Percentiles rank a stretch among this genome's conserved stretches.
phyloP scores from a whole-genome alignment of 1,140 invertebrate genomes.

The Nilaparvata lugens region DNA sequence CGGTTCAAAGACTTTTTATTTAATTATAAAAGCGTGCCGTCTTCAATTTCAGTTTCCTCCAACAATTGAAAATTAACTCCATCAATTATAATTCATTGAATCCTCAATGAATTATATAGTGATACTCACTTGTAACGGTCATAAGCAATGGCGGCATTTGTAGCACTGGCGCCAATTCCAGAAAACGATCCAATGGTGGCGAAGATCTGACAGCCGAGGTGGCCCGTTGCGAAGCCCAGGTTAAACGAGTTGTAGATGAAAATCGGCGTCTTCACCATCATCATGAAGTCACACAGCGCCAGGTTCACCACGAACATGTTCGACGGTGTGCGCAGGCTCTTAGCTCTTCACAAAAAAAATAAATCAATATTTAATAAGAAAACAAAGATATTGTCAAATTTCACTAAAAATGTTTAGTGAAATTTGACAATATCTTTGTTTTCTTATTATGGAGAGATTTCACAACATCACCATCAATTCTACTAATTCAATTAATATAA shows the following conservation, averaged over 20 bases:
- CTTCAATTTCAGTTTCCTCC: too few species aligned
- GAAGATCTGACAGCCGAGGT: conserved; percentile 67
- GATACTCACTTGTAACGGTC: conserved; percentile 50
- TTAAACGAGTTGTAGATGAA: conserved; percentile 81
- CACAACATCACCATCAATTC: too few species aligned
- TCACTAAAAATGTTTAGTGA: too few species aligned
- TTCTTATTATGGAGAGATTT: too few species aligned
- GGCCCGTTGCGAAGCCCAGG: conserved; percentile 61
- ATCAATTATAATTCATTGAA: too few species aligned
- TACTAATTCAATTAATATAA: too few species aligned
- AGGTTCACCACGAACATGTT: conserved; percentile 85
- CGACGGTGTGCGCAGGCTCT: conserved; percentile 73
- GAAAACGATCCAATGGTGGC: conserved; percentile 63
- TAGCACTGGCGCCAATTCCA: conserved; percentile 69
- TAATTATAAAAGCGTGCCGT: too few species aligned
- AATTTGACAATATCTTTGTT: too few species aligned
- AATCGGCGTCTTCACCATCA: conserved; percentile 79
- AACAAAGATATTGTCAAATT: too few species aligned
- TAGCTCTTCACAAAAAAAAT: conserved; percentile 48
- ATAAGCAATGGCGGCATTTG: conserved; percentile 67
- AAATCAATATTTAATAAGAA: conserved; percentile 3
- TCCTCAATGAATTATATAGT: too few species aligned
- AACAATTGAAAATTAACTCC: too few species aligned
- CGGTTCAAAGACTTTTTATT: too few species aligned
- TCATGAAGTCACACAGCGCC: conserved; percentile 76